Conservation (phyloP, 2,113 vertebrate species). For the Phylloscopus trochiloides region DNA sequence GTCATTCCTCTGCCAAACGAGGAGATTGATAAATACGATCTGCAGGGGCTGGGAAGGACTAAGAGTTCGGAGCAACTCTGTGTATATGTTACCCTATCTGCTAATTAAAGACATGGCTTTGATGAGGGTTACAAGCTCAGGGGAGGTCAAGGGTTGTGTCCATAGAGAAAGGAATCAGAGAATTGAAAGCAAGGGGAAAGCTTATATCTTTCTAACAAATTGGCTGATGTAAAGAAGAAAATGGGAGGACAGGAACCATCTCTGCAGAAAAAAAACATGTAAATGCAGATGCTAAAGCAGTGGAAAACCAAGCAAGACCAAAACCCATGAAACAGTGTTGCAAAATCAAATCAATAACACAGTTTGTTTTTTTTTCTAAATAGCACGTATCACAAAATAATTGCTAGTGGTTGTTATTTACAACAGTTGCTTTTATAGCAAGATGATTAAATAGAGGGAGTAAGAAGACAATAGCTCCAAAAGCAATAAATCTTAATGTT, state of each 20-base stretch:
- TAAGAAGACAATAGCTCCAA: not conserved
- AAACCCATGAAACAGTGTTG: not conserved
- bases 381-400: not conserved
- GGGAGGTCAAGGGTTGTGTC: not conserved
- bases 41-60: not conserved
- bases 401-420: not conserved
- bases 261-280: not conserved
- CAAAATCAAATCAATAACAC: constrained; percentile 3
- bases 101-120: not conserved
- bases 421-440: not conserved
- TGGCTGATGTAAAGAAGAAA: not conserved
- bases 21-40: not conserved
- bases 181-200: not conserved
- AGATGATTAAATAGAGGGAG: not conserved
- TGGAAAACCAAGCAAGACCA: not conserved
- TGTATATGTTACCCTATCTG: not conserved
- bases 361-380: not conserved
- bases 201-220: not conserved
- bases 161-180: not conserved
- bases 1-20: not conserved
- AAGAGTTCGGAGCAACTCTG: not conserved
- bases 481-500: not conserved
- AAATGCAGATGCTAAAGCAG: not conserved
- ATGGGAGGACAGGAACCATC: not conserved
- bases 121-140: not conserved